Evolutionary conservation across 1,140 invertebrate genomes (phyloP).

Genomic region (Ephestia elutella): DNA sequence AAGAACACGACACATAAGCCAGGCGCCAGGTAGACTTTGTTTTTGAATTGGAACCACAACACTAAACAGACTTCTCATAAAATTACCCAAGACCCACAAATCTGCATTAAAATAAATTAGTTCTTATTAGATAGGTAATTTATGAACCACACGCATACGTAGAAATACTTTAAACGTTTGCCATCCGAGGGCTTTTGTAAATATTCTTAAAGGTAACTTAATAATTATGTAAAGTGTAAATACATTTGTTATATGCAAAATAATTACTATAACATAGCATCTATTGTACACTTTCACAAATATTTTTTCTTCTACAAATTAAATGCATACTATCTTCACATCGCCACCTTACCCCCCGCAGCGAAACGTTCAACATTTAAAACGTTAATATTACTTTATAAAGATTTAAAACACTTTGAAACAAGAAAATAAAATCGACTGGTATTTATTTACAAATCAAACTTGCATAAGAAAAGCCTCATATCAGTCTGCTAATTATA

Average conservation of each 20-base stretch:
- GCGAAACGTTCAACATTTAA: too few species aligned
- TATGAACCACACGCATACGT: neutral
- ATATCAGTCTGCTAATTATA: too few species aligned
- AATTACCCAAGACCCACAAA: neutral
- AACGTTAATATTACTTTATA: too few species aligned
- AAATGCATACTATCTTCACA: neutral
- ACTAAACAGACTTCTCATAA: neutral
- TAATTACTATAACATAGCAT: neutral
- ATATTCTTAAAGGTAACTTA: neutral
- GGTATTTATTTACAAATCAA: too few species aligned
- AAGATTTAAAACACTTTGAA: too few species aligned
- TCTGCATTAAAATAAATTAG: neutral
- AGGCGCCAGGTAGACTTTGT: neutral
- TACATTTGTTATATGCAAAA: constrained; percentile 1
- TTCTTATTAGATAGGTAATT: neutral
- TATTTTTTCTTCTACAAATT: neutral
- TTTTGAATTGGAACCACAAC: neutral
- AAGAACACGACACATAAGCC: too few species aligned
- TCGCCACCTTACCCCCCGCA: neutral
- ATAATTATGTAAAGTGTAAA: neutral
- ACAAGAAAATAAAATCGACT: too few species aligned
- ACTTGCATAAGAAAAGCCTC: too few species aligned
- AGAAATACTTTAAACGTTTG: neutral
- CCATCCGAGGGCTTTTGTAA: neutral
- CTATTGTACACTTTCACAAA: neutral